Evolutionary conservation across 2,113 vertebrate genomes (phyloP), one percentile per base, ranked within the genome.

Genomic region (Pogona vitticeps): DNA sequence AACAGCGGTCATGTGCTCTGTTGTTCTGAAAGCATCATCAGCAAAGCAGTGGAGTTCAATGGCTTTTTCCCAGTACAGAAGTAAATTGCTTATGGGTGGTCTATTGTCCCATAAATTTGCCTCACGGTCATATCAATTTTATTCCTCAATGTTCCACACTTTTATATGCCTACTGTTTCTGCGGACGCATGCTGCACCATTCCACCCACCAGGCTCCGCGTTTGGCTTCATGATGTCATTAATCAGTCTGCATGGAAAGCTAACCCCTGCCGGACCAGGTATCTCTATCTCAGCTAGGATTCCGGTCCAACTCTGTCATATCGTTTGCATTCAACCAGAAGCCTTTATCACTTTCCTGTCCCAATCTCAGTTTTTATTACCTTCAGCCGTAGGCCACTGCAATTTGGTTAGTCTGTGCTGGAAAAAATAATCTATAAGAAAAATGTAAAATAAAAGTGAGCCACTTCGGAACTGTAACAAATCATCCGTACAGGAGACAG

Each of bases 61-160:
- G 28, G 38, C 59, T 84, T 59, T 75, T 42, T n/a, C 56, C 36
- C 71, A 33, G 52, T 42, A n/a, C 71, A 76, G 46, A 75, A 42
- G 31, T 76, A 76, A 76, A 84, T 76, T 76, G 38, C 38, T 42
- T 76, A n/a, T 63, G 71, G 82, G 38, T 76, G 72, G 56, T 42
- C 82, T 76, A 13, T 21, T 56, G 28, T 23, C 46, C 38, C 56
- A 75, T 75, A 75, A 73, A 63, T 76, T 40, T 75, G 28, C 31
- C 33, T n/a, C 6, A 6, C 20, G 36, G 71, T n/a, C 71, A 65
- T n/a, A 61, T 76, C 31, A 6, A 14, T 84, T 76, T 75, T 63
- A 61, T 84, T 40, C 70, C 15, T 7, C 56, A 73, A 6, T 58
- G 58, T 42, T 75, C 70, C n/a, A n/a, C 33, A 3, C 42, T 75